These are phyloP conservation scores for Lapara coniferarum DNA, from an alignment of 2,888 invertebrate genomes.

Conservation along the genomic window DNA sequence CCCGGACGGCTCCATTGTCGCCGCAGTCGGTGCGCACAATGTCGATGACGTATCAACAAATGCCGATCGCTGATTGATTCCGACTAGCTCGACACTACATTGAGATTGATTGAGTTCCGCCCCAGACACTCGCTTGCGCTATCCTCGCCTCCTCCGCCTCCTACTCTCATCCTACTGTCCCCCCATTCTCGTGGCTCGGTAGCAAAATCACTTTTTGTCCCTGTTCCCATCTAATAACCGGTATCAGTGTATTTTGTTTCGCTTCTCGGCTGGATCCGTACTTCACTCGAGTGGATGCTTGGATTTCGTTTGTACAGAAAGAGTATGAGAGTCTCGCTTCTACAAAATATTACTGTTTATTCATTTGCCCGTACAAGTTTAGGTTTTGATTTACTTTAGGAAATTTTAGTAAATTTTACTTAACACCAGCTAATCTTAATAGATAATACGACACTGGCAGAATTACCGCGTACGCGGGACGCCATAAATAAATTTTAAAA, in stretches of 20 bases:
- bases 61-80: constrained; percentile 52
- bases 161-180: constrained; percentile 19
- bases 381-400: neutral
- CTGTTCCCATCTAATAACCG: constrained; percentile 30
- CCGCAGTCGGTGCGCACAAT: constrained; percentile 30
- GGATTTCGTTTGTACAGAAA: constrained; percentile 12
- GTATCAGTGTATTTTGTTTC: constrained; percentile 16
- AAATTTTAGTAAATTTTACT: neutral
- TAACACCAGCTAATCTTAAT: neutral
- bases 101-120: constrained; percentile 48
- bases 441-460: no score
- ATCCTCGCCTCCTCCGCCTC: neutral
- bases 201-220: constrained; percentile 35
- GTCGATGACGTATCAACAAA: constrained; percentile 31
- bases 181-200: constrained; percentile 25
- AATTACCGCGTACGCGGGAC: no score
- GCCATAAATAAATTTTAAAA: no score
- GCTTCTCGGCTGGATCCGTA: constrained; percentile 13
- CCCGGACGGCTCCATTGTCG: constrained; percentile 28
- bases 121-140: constrained; percentile 11
- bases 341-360: neutral
- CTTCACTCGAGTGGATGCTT: constrained; percentile 15
- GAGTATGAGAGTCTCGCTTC: neutral
- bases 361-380: neutral
- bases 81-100: constrained; percentile 45